Percentiles rank a stretch among this genome's conserved stretches.
These are phyloP conservation scores for Acipenser transmontanus DNA, from an alignment of 2,797 vertebrate genomes.

Conservation along the genomic window DNA sequence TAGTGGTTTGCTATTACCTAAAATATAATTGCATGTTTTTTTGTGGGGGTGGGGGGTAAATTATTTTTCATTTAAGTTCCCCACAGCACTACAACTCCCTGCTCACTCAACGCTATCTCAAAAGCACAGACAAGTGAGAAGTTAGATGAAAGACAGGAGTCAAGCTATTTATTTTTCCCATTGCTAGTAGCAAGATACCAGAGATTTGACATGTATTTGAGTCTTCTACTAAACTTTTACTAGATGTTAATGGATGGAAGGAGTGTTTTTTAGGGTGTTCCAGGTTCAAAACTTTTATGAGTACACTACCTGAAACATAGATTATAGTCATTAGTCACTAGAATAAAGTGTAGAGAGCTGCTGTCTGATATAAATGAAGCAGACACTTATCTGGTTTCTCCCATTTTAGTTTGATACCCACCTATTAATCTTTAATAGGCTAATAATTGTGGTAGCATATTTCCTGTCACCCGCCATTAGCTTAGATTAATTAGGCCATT, in stretches of 20 bases:
- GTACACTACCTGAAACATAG: neutral
- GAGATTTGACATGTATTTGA: no score
- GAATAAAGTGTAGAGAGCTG: conserved; percentile 22
- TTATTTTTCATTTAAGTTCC: neutral
- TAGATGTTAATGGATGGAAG: no score
- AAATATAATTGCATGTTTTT: conserved; percentile 50
- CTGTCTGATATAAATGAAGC: conserved; percentile 40
- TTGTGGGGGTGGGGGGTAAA: neutral
- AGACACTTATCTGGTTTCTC: conserved; percentile 28
- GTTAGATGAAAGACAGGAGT: conserved; percentile 54
- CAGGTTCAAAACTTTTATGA: no score
- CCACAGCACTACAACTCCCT: conserved; percentile 44
- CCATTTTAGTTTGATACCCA: conserved; percentile 54
- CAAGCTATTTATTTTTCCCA: conserved; percentile 48
- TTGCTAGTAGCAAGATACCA: conserved; percentile 8
- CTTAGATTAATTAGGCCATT: conserved; percentile 73
- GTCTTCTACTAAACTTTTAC: no score
- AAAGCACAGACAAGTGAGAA: conserved; percentile 38
- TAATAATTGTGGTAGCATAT: conserved; percentile 74
- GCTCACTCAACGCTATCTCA: conserved; percentile 43
- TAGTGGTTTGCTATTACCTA: conserved; percentile 51
- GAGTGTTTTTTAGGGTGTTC: no score
- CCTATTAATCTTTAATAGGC: conserved; percentile 72
- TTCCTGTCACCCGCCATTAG: conserved; percentile 76
- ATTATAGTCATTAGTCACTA: conserved; percentile 8